phyloP scores from a whole-genome alignment of 2,113 vertebrate genomes.

The Alosa alosa region DNA sequence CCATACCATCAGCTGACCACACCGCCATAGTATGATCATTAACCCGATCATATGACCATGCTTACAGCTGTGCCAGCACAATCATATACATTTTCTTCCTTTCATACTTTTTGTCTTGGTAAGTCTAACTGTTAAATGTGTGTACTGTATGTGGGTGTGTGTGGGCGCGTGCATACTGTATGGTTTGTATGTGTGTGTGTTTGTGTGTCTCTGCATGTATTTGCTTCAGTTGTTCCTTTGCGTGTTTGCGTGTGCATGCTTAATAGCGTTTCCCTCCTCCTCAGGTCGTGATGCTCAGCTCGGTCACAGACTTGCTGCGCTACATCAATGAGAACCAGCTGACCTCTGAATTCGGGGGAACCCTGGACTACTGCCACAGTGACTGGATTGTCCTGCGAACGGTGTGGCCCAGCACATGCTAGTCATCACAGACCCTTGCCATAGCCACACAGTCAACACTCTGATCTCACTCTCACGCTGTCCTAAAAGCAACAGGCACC shows the following conservation, averaged over 20 bases:
- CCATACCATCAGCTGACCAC: background rate
- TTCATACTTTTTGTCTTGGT: background rate
- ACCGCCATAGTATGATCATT: background rate
- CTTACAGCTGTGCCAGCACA: background rate
- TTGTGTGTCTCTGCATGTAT: slow-evolving; percentile 35
- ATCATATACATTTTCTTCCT: background rate
- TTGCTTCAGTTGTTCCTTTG: background rate
- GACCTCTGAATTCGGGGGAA: slow-evolving; percentile 93
- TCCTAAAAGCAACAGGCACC: background rate
- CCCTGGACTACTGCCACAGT: slow-evolving; percentile 91
- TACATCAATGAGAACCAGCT: slow-evolving; percentile 94
- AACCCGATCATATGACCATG: slow-evolving; percentile 1
- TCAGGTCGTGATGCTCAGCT: slow-evolving; percentile 98
- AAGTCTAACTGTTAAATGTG: background rate
- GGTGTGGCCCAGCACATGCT: slow-evolving; percentile 64
- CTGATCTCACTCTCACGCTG: background rate
- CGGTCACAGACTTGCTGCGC: slow-evolving; percentile 88
- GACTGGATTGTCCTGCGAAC: slow-evolving; percentile 96
- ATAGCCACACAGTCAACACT: background rate
- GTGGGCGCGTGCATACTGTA: slow-evolving; percentile 1
- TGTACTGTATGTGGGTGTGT: background rate
- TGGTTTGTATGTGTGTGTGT: slow-evolving; percentile 37
- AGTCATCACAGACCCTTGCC: background rate
- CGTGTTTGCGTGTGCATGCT: background rate
- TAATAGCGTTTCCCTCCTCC: slow-evolving; percentile 22